These are phyloP conservation scores for Drosophila paucipuncta DNA, from an alignment of 2,888 invertebrate genomes.

Conservation along the genomic window DNA sequence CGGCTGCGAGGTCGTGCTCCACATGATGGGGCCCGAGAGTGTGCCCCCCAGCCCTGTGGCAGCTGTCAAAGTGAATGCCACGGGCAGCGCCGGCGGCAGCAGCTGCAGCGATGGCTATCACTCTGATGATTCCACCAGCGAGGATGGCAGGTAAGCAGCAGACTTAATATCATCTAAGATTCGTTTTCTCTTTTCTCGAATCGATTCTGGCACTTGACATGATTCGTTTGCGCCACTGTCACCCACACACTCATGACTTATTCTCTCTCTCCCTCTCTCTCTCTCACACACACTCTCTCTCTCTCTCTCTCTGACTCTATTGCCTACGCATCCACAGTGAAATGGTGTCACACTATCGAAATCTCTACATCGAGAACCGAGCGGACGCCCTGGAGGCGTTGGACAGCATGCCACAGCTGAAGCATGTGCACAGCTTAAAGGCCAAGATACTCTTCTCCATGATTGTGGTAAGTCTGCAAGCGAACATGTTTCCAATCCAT, in stretches of 20 bases:
- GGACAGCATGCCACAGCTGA: conserved; percentile 91
- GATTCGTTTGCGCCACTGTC: conserved; percentile 22
- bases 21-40: conserved; percentile 88
- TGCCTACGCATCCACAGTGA: conserved; percentile 85
- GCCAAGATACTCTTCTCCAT: conserved; percentile 98
- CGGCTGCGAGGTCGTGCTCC: conserved; percentile 91
- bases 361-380: conserved; percentile 93
- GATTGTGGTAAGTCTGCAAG: conserved; percentile 92
- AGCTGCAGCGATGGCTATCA: conserved; percentile 93
- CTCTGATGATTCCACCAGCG: conserved; percentile 89
- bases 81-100: conserved; percentile 85
- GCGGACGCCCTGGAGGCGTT: conserved; percentile 94
- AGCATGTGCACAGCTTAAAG: conserved; percentile 94
- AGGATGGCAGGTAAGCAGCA: conserved; percentile 83
- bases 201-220: conserved; percentile 56
- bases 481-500: not conserved
- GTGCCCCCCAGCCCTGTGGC: conserved; percentile 85
- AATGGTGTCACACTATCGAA: conserved; percentile 92
- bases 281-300: conserved; percentile 33
- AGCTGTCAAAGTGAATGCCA: conserved; percentile 57
- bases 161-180: not conserved
- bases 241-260: conserved; percentile 43
- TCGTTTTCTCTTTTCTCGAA: conserved; percentile 18
- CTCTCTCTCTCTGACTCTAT: conserved; percentile 15
- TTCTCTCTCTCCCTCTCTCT: conserved; percentile 42